Evolutionary conservation across 2,797 vertebrate genomes (phyloP).

Genomic region (Spinus pinus): DNA sequence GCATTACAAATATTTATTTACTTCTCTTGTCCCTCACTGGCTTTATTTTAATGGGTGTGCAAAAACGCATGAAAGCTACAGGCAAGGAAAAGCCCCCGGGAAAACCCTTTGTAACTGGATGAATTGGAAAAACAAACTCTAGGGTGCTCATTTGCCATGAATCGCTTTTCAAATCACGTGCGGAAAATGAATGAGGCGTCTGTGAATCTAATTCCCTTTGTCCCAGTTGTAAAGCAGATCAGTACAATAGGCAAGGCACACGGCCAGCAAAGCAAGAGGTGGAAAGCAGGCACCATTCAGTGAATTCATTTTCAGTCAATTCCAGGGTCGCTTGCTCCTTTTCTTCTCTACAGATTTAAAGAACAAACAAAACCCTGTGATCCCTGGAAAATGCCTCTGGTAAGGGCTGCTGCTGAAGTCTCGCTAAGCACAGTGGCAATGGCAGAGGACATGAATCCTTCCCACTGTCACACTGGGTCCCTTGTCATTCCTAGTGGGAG

Average conservation of each 20-base stretch:
- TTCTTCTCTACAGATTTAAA: slow-evolving; percentile 33
- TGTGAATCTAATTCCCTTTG: slow-evolving; percentile 51
- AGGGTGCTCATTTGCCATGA: not conserved
- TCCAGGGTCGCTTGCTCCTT: not conserved
- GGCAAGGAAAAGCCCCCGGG: not conserved
- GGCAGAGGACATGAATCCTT: not conserved
- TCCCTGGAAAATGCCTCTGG: slow-evolving; percentile 18
- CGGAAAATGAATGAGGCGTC: slow-evolving; percentile 19
- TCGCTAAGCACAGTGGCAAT: not conserved
- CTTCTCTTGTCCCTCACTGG: slow-evolving; percentile 11
- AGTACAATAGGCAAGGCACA: slow-evolving; percentile 27
- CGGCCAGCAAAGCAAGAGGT: slow-evolving; percentile 52
- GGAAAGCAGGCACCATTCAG: slow-evolving; percentile 35
- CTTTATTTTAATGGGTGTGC: slow-evolving; percentile 11
- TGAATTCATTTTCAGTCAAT: slow-evolving; percentile 36
- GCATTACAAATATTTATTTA: slow-evolving; percentile 57
- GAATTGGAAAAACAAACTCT: slow-evolving; percentile 57
- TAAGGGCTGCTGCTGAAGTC: not conserved
- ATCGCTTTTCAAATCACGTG: slow-evolving; percentile 48
- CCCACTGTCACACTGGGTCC: not conserved
- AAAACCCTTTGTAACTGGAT: slow-evolving; percentile 30
- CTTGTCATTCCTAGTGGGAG: not conserved
- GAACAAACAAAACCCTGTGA: slow-evolving; percentile 24
- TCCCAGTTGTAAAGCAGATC: slow-evolving; percentile 48
- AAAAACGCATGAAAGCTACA: slow-evolving; percentile 18